Base-by-base conservation (phyloP, 1,140 invertebrate species). In the Drosophila neocordata region DNA sequence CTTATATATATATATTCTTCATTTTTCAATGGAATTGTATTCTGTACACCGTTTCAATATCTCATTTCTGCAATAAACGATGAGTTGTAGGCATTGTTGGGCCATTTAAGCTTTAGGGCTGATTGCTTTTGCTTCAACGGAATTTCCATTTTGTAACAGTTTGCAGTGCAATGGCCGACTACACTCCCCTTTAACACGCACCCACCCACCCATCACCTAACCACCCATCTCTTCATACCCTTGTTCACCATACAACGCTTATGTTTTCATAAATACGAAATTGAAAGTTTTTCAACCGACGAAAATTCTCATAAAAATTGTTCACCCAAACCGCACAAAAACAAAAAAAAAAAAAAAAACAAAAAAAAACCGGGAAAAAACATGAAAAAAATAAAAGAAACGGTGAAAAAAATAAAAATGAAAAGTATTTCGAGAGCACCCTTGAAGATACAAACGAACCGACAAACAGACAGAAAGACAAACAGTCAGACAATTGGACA, bases 251-350 rank as follows among this genome's bases (percentile, higher is more conserved):
- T 48, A 20, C 22, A 35, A 22, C 75, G 71, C 60, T 69, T 77
- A 70, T 74, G 73, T 80, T 77, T 77, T 81, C 80, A 85, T 77
- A 77, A 81, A 80, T 87, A 74, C 74, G 73, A 85, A 85, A 85
- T 85, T 85, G 77, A 85, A 85, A 85, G 81, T 85, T 85, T 85
- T 85, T 74, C 77, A 78, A 81, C 77, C 77, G 70, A 62, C 65
- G 67, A 87, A 87, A 81, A 87, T 87, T 81, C 78, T 78, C 82
- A 81, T 87, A 85, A 87, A 85, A 85, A 81, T 85, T 80, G 81
- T 77, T 85, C 77, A 79, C 48, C 69, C 66, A 85, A 85, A 80
- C 81, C 77, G 65, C 77, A 71, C 24, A 67, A 58, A 67, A 79
- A 69, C 20, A 61, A 55, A 20, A 53, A 20, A 9, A 31, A 15